Base-by-base conservation (phyloP, 2,888 invertebrate species). In the Barypeithes pellucidus region DNA sequence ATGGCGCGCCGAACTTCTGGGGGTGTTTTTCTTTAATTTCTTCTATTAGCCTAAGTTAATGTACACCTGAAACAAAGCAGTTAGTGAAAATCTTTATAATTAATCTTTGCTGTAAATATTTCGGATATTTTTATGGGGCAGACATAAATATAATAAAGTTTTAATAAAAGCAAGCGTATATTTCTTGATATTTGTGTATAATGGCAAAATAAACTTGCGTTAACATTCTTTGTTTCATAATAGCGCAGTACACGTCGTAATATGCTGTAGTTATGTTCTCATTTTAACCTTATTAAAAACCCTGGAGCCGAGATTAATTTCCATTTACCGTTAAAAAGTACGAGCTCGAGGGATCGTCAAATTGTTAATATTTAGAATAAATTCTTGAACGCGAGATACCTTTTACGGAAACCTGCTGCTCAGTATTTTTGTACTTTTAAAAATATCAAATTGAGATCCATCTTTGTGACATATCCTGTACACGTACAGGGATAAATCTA, bases 31-130 rank as follows among this genome's bases (percentile, higher is more conserved):
- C 63, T 16, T 63, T 59, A 65, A 14, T 43, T 54, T 57, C 61
- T 59, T 68, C 67, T 60, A 60, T 45, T 60, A 36, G 52, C 22
- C 67, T 72, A 72, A 52, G 24, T 72, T 72, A 72, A 39, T 43
- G 72, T 66, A 67, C 33, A 72, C 67, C 72, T 72, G 67, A 14
- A 72, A 72, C 20, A 52, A 45, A 63, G n/a, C n/a, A n/a, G n/a
- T n/a, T n/a, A n/a, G n/a, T 29, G 7, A 29, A 29, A 29, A 29
- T 4, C 7, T 24, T 50, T 50, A 22, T 50, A 50, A 50, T 50
- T 18, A 24, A 50, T 47, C 11, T 50, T 50, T 50, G 5, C 9
- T 7, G 22, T 24, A 22, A 50, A 29, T 29, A 29, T 29, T 29
- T 29, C 4, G n/a, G 0, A 2, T 1, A 50, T 1, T n/a, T n/a